Conservation (phyloP, 2,888 invertebrate genomes). For the Hecatera dysodea region DNA sequence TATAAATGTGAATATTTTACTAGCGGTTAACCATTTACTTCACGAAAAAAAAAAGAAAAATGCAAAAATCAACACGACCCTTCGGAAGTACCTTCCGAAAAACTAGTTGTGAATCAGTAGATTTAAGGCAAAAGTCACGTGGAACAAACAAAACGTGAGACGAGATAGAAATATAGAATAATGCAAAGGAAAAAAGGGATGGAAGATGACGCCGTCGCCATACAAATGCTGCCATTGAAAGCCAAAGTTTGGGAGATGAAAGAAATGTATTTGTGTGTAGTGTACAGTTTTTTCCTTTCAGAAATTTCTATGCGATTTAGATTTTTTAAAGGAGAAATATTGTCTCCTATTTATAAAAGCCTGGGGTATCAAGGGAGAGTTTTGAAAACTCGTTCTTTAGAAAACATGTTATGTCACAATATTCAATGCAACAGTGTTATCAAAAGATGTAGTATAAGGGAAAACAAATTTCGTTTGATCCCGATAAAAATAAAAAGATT, state of each 20-base stretch:
- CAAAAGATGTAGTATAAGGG: too few relatives aligned
- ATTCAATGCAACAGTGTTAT: too few relatives aligned
- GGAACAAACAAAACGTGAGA: constrained; percentile 39
- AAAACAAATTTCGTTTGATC: too few relatives aligned
- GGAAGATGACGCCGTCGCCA: constrained; percentile 43
- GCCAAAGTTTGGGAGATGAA: constrained; percentile 57
- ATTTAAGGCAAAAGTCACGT: constrained; percentile 62
- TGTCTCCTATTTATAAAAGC: not conserved
- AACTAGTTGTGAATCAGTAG: constrained; percentile 50
- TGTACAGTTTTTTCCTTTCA: constrained; percentile 43
- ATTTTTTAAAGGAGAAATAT: constrained; percentile 6
- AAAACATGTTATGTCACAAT: not conserved
- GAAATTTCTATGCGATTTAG: constrained; percentile 44
- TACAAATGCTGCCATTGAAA: constrained; percentile 63
- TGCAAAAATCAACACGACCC: constrained; percentile 43
- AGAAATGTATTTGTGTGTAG: constrained; percentile 51
- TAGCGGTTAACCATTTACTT: constrained; percentile 28
- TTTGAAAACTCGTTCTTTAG: not conserved
- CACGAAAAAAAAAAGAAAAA: constrained; percentile 42
- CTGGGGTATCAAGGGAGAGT: not conserved
- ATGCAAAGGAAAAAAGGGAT: constrained; percentile 19
- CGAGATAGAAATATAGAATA: constrained; percentile 40
- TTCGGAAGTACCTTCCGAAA: constrained; percentile 31
- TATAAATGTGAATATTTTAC: constrained; percentile 14
- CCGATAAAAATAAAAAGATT: too few relatives aligned